Percentiles rank a stretch among this genome's conserved stretches.
Conservation (phyloP, 2,888 invertebrate species). For the Euproctis similis region DNA sequence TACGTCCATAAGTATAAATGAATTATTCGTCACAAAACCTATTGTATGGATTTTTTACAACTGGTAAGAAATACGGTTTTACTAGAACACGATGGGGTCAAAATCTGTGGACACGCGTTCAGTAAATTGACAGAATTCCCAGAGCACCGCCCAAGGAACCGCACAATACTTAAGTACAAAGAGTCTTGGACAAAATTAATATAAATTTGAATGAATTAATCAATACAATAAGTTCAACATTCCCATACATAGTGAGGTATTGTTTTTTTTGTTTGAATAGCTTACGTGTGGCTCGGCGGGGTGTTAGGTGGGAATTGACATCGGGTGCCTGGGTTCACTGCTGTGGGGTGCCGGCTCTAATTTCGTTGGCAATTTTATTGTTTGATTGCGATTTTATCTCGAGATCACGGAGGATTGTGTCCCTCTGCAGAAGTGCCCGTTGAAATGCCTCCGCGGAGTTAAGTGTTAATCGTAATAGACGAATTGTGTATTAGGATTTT, state of each 20-base stretch:
- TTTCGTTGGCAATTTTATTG: constrained; percentile 52
- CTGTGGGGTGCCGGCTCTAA: constrained; percentile 41
- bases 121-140: constrained; percentile 69
- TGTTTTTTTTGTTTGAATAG: constrained; percentile 68
- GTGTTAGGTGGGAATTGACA: constrained; percentile 60
- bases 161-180: constrained; percentile 47
- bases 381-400: constrained; percentile 72
- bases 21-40: constrained; percentile 59
- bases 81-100: constrained; percentile 40
- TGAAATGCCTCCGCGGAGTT: constrained; percentile 21
- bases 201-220: constrained; percentile 67
- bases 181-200: constrained; percentile 46
- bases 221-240: constrained; percentile 66
- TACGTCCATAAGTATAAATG: constrained; percentile 49
- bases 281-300: constrained; percentile 41
- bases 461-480: constrained; percentile 21
- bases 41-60: constrained; percentile 41
- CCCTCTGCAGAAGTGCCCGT: constrained; percentile 35
- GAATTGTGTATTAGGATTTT: too few relatives aligned
- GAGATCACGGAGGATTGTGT: constrained; percentile 56
- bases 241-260: constrained; percentile 52
- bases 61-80: constrained; percentile 46
- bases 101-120: constrained; percentile 56
- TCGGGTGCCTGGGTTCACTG: constrained; percentile 40
- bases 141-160: constrained; percentile 60